Evolutionary conservation across 37 sponge, comb jelly and placozoan genomes (phyloP).

Genomic region (Spongilla lacustris): DNA sequence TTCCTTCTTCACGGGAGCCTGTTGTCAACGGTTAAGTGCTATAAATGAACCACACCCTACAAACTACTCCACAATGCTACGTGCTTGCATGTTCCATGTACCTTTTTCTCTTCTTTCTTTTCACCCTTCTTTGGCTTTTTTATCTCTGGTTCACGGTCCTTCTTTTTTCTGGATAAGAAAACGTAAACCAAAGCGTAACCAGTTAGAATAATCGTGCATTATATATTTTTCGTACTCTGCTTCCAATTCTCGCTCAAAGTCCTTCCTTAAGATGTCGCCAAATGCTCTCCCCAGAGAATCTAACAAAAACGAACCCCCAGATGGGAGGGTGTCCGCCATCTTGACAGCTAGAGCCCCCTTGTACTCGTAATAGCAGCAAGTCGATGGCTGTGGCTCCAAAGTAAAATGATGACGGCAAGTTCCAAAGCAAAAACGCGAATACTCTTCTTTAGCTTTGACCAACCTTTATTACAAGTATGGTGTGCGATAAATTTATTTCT

Average conservation of each 20-base stretch:
- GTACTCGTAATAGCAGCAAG: background rate
- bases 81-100: background rate
- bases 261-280: constrained; percentile 38
- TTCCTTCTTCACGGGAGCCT: constrained; percentile 31
- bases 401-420: background rate
- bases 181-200: background rate
- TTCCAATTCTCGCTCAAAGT: constrained; percentile 17
- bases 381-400: background rate
- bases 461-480: too few relatives aligned
- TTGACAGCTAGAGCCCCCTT: constrained; percentile 24
- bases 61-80: background rate
- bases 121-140: constrained; percentile 58
- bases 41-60: background rate
- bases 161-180: constrained; percentile 20
- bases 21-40: background rate
- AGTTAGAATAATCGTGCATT: background rate
- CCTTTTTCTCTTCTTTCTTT: constrained; percentile 40
- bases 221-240: constrained; percentile 43
- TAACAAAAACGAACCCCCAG: constrained; percentile 29
- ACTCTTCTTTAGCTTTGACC: too few relatives aligned
- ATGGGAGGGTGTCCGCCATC: constrained; percentile 31
- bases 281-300: constrained; percentile 44
- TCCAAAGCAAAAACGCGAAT: background rate
- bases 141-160: constrained; percentile 7
- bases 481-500: too few relatives aligned